Evolutionary conservation across 2,113 vertebrate genomes (phyloP).

Genomic region (Grus americana): DNA sequence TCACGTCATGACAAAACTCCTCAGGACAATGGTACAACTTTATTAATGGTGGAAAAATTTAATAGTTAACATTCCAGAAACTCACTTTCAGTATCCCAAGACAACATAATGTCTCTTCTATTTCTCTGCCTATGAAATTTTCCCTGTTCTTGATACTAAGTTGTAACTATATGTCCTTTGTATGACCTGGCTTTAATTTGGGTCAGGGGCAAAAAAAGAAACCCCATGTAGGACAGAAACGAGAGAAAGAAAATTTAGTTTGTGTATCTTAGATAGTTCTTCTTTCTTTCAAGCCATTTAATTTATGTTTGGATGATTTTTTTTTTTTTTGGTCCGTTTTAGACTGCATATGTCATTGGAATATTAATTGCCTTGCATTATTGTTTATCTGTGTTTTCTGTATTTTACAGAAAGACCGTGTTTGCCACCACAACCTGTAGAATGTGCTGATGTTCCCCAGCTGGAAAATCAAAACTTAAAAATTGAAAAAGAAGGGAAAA

Average conservation of each 20-base stretch:
- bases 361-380: not conserved
- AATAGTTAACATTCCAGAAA: not conserved
- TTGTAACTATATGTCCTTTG: not conserved
- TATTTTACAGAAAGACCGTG: slow-evolving; percentile 21
- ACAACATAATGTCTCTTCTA: not conserved
- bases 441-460: not conserved
- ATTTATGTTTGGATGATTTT: not conserved
- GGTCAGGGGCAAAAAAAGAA: not conserved
- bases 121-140: not conserved
- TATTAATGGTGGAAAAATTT: not conserved
- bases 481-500: not conserved
- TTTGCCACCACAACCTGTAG: not conserved
- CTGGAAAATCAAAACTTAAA: slow-evolving; percentile 1
- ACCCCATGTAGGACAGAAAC: not conserved
- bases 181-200: not conserved
- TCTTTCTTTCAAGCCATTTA: not conserved
- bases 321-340: not conserved
- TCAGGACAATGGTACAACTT: not conserved
- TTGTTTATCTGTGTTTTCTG: not conserved
- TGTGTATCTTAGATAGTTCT: not conserved
- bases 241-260: not conserved
- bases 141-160: not conserved
- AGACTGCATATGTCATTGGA: not conserved
- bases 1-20: not conserved
- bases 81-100: not conserved